Conservation (phyloP, 1,140 invertebrate species). For the Pteromalus puparum region DNA sequence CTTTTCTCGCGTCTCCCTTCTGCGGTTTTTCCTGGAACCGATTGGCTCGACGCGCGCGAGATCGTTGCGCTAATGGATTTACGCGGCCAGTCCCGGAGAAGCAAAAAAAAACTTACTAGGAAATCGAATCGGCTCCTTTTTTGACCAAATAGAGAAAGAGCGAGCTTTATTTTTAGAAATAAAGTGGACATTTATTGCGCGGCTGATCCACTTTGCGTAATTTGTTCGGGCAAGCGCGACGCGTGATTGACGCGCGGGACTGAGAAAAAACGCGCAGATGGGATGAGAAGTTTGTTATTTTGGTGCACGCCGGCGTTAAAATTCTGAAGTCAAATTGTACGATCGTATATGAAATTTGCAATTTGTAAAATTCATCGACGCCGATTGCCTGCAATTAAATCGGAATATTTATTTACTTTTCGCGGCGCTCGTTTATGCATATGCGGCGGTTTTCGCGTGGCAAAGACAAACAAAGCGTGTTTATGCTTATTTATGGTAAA, state of each 20-base stretch:
- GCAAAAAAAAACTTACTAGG: conserved; percentile 33
- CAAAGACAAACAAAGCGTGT: not conserved
- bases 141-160: not conserved
- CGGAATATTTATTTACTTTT: not conserved
- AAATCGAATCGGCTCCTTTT: conserved; percentile 11
- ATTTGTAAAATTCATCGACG: not conserved
- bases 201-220: conserved; percentile 31
- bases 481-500: not conserved
- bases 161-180: conserved; percentile 22
- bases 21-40: conserved; percentile 43
- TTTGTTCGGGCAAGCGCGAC: not conserved
- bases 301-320: not conserved
- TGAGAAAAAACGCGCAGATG: not conserved
- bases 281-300: too few species aligned
- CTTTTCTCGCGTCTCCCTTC: conserved; percentile 4
- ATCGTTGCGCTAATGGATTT: conserved; percentile 49
- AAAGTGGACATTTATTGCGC: not conserved
- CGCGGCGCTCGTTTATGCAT: not conserved
- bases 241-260: not conserved
- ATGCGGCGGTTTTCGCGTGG: not conserved
- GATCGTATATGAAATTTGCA: not conserved
- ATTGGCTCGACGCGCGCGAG: not conserved
- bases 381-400: not conserved
- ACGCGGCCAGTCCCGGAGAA: not conserved
- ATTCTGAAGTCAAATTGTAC: not conserved